A percentile compares a stretch with the other conserved stretches of the same genome.
phyloP scores from a whole-genome alignment of 2,113 vertebrate genomes.

The Macquaria australasica region DNA sequence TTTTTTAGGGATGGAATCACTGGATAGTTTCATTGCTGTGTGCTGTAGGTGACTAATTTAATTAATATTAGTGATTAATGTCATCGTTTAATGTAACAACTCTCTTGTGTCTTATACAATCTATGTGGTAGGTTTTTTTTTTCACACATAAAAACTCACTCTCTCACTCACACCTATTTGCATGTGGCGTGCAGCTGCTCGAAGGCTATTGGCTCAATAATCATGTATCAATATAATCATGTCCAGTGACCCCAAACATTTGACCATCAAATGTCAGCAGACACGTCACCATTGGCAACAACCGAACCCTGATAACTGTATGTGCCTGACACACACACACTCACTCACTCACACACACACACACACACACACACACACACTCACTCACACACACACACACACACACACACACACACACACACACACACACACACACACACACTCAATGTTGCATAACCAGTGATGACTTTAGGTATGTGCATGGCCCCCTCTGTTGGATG shows the following conservation, averaged over 20 bases:
- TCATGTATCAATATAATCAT: not conserved
- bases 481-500: slow-evolving; percentile 57
- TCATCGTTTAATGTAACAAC: not conserved
- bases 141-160: not conserved
- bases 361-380: slow-evolving; percentile 4
- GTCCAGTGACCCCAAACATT: slow-evolving; percentile 1
- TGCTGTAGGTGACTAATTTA: not conserved
- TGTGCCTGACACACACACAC: not conserved
- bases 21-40: not conserved
- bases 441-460: slow-evolving; percentile 19
- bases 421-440: not conserved
- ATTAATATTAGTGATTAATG: not conserved
- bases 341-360: slow-evolving; percentile 7
- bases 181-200: not conserved
- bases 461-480: not conserved
- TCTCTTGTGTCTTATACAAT: not conserved
- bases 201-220: not conserved
- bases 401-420: not conserved
- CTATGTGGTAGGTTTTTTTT: not conserved
- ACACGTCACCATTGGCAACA: not conserved
- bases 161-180: no score
- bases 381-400: not conserved
- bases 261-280: slow-evolving; percentile 1
- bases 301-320: not conserved
- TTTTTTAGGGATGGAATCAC: no score